Conservation (phyloP, 1,140 invertebrate species). For the Dreissena polymorpha region DNA sequence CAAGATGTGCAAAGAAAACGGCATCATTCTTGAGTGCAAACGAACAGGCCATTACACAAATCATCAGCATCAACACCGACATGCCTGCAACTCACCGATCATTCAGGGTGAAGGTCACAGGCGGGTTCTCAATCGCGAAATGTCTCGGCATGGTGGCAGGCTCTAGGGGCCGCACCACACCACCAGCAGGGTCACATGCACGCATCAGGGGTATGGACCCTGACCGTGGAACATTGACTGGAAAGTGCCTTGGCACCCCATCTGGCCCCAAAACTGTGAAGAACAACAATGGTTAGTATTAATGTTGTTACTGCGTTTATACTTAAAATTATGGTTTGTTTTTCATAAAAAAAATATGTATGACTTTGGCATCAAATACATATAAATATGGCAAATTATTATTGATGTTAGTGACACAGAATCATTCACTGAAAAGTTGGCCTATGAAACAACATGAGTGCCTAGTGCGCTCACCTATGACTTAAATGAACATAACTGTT, state of each 20-base stretch:
- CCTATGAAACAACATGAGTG: too few relatives aligned
- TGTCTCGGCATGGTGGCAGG: conserved; percentile 64
- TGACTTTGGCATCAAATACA: too few relatives aligned
- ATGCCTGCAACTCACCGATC: conserved; percentile 59
- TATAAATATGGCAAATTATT: not conserved
- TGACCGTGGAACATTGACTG: conserved; percentile 68
- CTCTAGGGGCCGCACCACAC: conserved; percentile 47
- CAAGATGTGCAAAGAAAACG: too few relatives aligned
- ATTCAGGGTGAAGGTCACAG: conserved; percentile 53
- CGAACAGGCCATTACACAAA: too few relatives aligned
- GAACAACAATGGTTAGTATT: not conserved
- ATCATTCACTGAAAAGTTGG: too few relatives aligned
- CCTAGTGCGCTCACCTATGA: too few relatives aligned
- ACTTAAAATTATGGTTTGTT: too few relatives aligned
- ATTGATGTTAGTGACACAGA: too few relatives aligned
- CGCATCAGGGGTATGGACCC: conserved; percentile 79
- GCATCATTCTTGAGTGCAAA: too few relatives aligned
- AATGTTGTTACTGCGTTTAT: conserved; percentile 7
- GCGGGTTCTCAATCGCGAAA: conserved; percentile 58
- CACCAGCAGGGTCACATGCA: conserved; percentile 56
- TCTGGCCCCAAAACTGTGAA: conserved; percentile 52
- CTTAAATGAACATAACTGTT: too few relatives aligned
- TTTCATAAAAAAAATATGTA: too few relatives aligned
- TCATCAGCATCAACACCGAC: too few relatives aligned
- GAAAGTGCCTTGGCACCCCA: conserved; percentile 67